These are phyloP conservation scores for Epirrita christyi DNA, from an alignment of 2,888 invertebrate species.

Conservation along the genomic window DNA sequence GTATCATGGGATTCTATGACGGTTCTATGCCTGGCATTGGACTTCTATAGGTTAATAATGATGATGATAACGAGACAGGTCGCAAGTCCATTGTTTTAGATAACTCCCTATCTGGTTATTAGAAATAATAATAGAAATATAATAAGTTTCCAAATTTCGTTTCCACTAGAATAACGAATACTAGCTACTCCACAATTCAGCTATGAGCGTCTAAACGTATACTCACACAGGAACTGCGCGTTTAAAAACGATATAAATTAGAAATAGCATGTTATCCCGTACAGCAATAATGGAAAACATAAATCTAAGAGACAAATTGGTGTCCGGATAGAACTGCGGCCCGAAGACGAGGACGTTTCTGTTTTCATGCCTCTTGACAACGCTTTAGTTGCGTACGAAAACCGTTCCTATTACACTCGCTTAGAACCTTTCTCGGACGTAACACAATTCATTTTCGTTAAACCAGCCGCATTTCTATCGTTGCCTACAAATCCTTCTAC, in stretches of 20 bases:
- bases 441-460: conserved; percentile 45
- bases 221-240: conserved; percentile 24
- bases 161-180: background rate
- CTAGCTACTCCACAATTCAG: conserved; percentile 16
- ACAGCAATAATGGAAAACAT: conserved; percentile 72
- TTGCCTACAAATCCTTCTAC: conserved; percentile 40
- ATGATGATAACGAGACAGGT: too few relatives aligned
- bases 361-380: conserved; percentile 70
- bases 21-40: too few relatives aligned
- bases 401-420: conserved; percentile 37
- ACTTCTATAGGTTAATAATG: too few relatives aligned
- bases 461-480: conserved; percentile 32
- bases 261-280: conserved; percentile 59
- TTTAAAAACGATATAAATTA: conserved; percentile 51
- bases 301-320: conserved; percentile 78
- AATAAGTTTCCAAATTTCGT: conserved; percentile 8
- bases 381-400: conserved; percentile 59
- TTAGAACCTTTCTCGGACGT: conserved; percentile 32
- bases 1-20: too few relatives aligned
- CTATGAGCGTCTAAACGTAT: conserved; percentile 28
- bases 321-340: conserved; percentile 62
- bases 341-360: conserved; percentile 66
- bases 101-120: too few relatives aligned
- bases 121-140: background rate
- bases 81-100: too few relatives aligned